These are phyloP conservation scores for Amazona finschi DNA, from an alignment of 2,797 vertebrate genomes.

Conservation along the genomic window DNA sequence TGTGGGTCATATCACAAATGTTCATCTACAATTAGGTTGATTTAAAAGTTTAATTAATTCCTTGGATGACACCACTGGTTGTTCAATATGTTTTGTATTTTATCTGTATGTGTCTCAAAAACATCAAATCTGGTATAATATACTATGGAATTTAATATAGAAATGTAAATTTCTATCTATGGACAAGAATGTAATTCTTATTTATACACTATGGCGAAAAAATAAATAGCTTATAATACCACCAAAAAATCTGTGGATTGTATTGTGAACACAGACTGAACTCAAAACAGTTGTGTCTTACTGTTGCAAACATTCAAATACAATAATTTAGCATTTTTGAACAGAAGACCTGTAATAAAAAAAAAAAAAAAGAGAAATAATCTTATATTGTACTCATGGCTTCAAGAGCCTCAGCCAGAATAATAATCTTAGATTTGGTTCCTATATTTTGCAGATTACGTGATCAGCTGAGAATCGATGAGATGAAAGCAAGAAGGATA, in stretches of 20 bases:
- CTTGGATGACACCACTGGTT: accelerated
- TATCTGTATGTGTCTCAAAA: not conserved
- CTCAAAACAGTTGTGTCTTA: not conserved
- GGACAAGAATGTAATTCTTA: not conserved
- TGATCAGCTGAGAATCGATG: not conserved
- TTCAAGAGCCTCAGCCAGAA: not conserved
- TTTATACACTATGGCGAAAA: not conserved
- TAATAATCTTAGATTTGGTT: not conserved
- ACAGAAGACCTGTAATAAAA: not conserved
- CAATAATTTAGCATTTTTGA: not conserved
- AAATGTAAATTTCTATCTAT: not conserved
- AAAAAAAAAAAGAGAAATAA: not conserved
- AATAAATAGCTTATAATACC: not conserved
- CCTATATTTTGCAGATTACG: not conserved
- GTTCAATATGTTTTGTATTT: not conserved
- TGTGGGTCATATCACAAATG: not conserved
- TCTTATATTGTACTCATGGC: not conserved
- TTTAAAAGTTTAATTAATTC: not conserved
- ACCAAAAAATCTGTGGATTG: not conserved
- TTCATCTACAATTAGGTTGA: not conserved
- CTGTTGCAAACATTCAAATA: not conserved
- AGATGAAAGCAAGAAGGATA: not conserved
- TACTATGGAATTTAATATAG: not conserved
- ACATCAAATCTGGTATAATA: not conserved
- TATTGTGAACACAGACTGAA: not conserved